Conservation (phyloP, 2,113 vertebrate genomes). For the Hemibagrus wyckioides region DNA sequence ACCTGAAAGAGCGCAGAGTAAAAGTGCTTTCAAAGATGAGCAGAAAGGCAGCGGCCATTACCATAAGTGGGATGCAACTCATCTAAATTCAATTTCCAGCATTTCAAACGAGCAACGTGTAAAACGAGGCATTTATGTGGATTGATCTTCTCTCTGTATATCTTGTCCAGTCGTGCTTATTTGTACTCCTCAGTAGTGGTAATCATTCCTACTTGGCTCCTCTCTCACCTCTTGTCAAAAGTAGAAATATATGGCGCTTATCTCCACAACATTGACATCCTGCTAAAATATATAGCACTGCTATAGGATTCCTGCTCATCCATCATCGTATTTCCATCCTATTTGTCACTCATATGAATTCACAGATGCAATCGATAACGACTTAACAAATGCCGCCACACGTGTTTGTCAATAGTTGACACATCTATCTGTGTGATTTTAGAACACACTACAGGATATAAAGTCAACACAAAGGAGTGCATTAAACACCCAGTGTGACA, state of each 20-base stretch:
- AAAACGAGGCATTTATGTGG: constrained; percentile 55
- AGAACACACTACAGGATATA: constrained; percentile 67
- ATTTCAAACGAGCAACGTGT: constrained; percentile 57
- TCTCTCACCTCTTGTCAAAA: constrained; percentile 53
- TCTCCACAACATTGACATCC: constrained; percentile 37
- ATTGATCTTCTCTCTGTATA: constrained; percentile 53
- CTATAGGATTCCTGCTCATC: constrained; percentile 52
- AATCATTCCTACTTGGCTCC: constrained; percentile 13
- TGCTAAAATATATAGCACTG: constrained; percentile 56
- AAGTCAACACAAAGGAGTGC: constrained; percentile 53
- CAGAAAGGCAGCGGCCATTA: constrained; percentile 53
- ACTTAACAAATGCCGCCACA: constrained; percentile 63
- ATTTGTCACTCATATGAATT: constrained; percentile 67
- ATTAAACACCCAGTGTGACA: constrained; percentile 16
- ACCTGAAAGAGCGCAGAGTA: constrained; percentile 46
- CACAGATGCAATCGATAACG: constrained; percentile 58
- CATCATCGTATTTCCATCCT: constrained; percentile 56
- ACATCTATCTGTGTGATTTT: constrained; percentile 59
- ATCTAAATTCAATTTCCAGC: constrained; percentile 63
- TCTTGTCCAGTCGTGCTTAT: constrained; percentile 45
- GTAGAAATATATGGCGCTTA: constrained; percentile 37
- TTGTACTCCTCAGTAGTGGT: constrained; percentile 54
- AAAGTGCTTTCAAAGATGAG: constrained; percentile 10
- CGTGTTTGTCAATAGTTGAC: constrained; percentile 58
- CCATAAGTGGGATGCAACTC: constrained; percentile 60